A percentile compares a stretch with the other conserved stretches of the same genome.
phyloP scores from a whole-genome alignment of 2,888 invertebrate genomes.

The Orchesella flavescens region DNA sequence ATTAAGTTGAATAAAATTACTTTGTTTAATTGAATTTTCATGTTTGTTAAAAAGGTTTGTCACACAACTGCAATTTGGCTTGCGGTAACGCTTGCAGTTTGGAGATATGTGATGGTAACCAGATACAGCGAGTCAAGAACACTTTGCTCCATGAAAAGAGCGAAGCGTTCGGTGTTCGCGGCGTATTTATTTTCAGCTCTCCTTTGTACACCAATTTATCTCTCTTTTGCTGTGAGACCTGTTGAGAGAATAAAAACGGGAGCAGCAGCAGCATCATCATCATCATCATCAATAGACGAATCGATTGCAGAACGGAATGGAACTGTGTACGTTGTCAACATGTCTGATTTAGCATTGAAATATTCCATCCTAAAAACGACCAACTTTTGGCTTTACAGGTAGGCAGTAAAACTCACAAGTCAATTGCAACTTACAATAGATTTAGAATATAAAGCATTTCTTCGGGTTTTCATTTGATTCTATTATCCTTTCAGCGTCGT shows the following conservation, averaged over 20 bases:
- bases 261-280: not conserved
- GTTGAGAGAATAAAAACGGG: conserved; percentile 74
- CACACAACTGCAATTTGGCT: conserved; percentile 93
- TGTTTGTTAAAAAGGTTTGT: conserved; percentile 73
- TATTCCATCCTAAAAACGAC: conserved; percentile 76
- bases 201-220: conserved; percentile 88
- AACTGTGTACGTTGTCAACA: conserved; percentile 80
- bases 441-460: too few relatives aligned
- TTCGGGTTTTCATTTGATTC: too few relatives aligned
- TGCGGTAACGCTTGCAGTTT: conserved; percentile 92
- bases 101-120: conserved; percentile 92
- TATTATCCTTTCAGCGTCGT: too few relatives aligned
- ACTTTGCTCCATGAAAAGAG: conserved; percentile 88
- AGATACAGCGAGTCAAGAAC: conserved; percentile 85
- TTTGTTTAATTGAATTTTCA: not conserved
- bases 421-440: too few relatives aligned
- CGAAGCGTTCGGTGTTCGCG: conserved; percentile 81
- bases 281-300: too few relatives aligned
- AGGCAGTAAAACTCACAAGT: too few relatives aligned
- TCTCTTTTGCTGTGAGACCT: conserved; percentile 81
- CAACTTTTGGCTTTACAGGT: conserved; percentile 92
- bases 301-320: too few relatives aligned
- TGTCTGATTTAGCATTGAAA: conserved; percentile 79
- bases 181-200: conserved; percentile 89
- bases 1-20: too few relatives aligned